These are phyloP conservation scores for Epistrophe eligans DNA, from an alignment of 2,888 invertebrate genomes.

Conservation along the genomic window DNA sequence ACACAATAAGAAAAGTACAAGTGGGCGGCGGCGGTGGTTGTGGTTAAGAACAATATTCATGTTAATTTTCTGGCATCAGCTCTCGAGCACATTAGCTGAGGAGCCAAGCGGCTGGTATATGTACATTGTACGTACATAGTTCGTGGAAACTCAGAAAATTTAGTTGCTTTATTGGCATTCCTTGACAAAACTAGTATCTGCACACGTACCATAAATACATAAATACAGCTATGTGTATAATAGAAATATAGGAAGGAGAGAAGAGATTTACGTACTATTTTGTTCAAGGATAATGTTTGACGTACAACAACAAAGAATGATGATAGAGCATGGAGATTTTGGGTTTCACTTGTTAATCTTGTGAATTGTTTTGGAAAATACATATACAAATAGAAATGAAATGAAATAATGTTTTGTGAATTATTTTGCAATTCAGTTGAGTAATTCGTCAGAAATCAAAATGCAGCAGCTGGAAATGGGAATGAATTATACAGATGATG, in stretches of 20 bases:
- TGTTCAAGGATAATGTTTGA: slow-evolving; percentile 14
- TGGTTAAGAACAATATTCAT: slow-evolving; percentile 14
- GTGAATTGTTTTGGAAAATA: slow-evolving; percentile 20
- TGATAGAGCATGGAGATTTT: background rate
- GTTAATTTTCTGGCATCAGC: slow-evolving; percentile 47
- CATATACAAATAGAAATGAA: background rate
- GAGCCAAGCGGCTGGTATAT: background rate
- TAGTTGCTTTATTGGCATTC: slow-evolving; percentile 62
- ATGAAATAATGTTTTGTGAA: slow-evolving; percentile 11
- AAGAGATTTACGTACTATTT: slow-evolving; percentile 20
- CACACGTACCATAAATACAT: background rate
- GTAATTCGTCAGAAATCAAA: slow-evolving; percentile 34
- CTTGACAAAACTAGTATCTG: slow-evolving; percentile 7
- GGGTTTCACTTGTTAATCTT: slow-evolving; percentile 24
- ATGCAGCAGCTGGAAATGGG: background rate
- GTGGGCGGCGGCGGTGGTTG: background rate
- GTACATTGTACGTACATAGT: background rate
- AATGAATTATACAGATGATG: background rate
- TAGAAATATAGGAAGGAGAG: background rate
- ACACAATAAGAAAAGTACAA: slow-evolving; percentile 31
- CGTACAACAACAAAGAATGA: background rate
- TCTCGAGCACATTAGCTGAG: slow-evolving; percentile 24
- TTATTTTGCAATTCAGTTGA: slow-evolving; percentile 22
- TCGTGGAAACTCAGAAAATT: slow-evolving; percentile 8
- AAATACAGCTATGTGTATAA: no score